Conservation (phyloP, 2,113 vertebrate genomes). For the Macquaria australasica region DNA sequence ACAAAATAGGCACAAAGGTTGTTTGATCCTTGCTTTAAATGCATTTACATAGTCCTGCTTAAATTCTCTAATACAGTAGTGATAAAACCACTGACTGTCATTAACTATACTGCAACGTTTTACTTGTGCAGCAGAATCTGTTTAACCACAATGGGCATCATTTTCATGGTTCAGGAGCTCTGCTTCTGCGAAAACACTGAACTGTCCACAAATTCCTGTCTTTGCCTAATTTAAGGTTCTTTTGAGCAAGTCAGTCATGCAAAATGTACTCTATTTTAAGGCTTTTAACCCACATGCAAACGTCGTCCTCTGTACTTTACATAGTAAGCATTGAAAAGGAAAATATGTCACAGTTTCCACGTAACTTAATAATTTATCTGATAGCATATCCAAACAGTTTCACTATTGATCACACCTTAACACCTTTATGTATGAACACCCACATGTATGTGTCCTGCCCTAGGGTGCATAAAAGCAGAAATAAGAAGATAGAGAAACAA, state of each 20-base stretch:
- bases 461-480: not conserved
- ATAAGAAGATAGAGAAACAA: not conserved
- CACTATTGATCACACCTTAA: not conserved
- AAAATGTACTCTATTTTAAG: constrained; percentile 11
- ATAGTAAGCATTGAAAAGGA: not conserved
- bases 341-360: constrained; percentile 18
- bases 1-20: not conserved
- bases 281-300: not conserved
- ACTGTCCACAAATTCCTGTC: not conserved
- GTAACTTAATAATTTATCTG: constrained; percentile 3
- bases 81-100: not conserved
- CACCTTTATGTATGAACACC: not conserved
- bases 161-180: constrained; percentile 1
- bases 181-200: not conserved
- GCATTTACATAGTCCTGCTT: not conserved
- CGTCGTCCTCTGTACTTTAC: not conserved
- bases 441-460: not conserved
- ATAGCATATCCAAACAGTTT: not conserved
- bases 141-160: not conserved
- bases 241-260: not conserved
- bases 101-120: not conserved
- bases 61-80: no score
- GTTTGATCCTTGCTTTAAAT: not conserved
- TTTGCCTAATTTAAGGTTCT: not conserved
- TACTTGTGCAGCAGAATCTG: not conserved